These are phyloP conservation scores for Sarcophaga peregrina DNA, from an alignment of 1,140 invertebrate species.

Conservation along the genomic window DNA sequence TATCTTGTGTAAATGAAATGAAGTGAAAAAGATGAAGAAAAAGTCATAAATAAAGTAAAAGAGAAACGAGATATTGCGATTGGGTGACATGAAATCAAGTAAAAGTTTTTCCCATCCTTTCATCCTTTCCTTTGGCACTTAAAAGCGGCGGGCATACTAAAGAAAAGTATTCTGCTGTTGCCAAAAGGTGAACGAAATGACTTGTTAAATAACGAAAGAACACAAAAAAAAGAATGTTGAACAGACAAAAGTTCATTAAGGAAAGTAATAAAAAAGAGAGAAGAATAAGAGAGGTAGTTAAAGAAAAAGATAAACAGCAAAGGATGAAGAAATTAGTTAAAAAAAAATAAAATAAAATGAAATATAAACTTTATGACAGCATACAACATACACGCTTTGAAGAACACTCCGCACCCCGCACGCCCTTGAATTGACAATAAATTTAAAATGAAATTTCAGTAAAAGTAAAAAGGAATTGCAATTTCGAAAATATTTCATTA, in stretches of 20 bases:
- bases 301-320: background rate
- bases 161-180: background rate
- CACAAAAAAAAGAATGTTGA: background rate
- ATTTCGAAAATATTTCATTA: too few species aligned
- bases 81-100: background rate
- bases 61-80: background rate
- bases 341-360: too few species aligned
- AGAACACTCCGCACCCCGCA: too few species aligned
- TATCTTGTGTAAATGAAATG: background rate
- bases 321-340: background rate
- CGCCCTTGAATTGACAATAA: too few species aligned
- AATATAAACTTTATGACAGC: too few species aligned
- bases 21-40: background rate
- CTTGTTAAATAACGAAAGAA: background rate
- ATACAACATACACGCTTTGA: too few species aligned
- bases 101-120: conserved; percentile 26
- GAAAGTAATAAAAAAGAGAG: background rate
- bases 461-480: too few species aligned
- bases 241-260: conserved; percentile 18
- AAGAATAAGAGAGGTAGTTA: background rate
- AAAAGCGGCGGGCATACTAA: background rate
- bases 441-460: too few species aligned
- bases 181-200: conserved; percentile 10
- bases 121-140: background rate
- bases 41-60: background rate